Base-by-base conservation (phyloP, 2,797 vertebrate genomes). In the Lacerta agilis region DNA sequence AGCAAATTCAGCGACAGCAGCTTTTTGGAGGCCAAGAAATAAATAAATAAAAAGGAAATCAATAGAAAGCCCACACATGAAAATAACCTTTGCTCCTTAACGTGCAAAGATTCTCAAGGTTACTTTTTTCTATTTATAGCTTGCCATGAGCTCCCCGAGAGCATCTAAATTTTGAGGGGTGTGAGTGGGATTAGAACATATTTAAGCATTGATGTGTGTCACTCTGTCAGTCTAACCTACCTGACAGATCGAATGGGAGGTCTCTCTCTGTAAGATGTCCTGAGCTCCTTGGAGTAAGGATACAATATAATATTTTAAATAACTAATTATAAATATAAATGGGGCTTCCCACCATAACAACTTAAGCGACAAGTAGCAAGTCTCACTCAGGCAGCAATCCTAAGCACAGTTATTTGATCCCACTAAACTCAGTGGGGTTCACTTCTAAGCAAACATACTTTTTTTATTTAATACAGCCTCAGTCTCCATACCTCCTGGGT, bases 21-120 rank as follows among this genome's bases (percentile, higher is more conserved):
- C 55, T 90, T 94, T 93, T 94, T 1, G 90, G 94, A 94, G 90
- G 90, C 85, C 38, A 25, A 36, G 17, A 80, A 80, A 43, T 4
- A 67, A 61, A 11, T 49, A 85, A 85, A 43, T 36, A 84, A 92
- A 92, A 93, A 83, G 76, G 17, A 41, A 80, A 43, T 4, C 43
- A 41, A 29, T 49, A 92, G 89, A 75, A 84, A 88, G 91, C 91
- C 91, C 91, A 91, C 86, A 90, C 79, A 89, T 93, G 93, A 90
- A 92, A 93, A 93, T 79, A 86, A 92, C 90, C 61, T 89, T 92
- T 93, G 92, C 90, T 87, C 92, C 91, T 94, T 93, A 93, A 92
- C 64, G 89, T 88, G 83, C 82, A 89, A 91, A 90, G 86, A 91
- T 73, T 89, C 20, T 86, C 86, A 90, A 90, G 77, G 86, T 13